These are phyloP conservation scores for Holotrichia oblita DNA, from an alignment of 1,140 invertebrate species.

Conservation along the genomic window DNA sequence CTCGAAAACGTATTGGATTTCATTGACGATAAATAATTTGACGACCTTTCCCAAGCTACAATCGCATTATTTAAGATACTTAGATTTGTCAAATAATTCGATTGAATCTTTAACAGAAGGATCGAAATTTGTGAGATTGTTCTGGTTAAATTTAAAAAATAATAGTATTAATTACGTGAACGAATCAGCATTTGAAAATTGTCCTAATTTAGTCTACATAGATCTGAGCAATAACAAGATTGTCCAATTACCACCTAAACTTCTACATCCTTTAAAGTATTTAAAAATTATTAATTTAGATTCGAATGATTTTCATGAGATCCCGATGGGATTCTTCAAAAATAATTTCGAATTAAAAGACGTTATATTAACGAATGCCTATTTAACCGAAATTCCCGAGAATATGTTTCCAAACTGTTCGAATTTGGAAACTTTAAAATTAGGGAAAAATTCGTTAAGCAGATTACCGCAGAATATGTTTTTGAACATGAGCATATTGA, in stretches of 20 bases:
- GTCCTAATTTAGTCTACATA: constrained; percentile 7
- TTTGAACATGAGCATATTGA: not conserved
- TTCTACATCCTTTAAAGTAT: constrained; percentile 24
- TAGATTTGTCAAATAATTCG: constrained; percentile 4
- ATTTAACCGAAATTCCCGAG: not conserved
- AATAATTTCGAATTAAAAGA: not conserved
- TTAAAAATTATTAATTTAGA: constrained; percentile 35
- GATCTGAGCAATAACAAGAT: constrained; percentile 42
- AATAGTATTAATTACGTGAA: constrained; percentile 41
- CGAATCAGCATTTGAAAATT: constrained; percentile 34
- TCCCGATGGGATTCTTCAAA: not conserved
- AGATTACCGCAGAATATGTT: not conserved
- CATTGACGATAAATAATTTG: not conserved
- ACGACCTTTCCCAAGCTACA: not conserved
- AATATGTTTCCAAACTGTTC: constrained; percentile 37
- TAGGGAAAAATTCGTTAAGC: not conserved
- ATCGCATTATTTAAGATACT: not conserved
- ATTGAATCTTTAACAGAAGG: not conserved
- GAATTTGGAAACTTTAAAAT: constrained; percentile 16
- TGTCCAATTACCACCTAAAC: not conserved
- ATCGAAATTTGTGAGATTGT: not conserved
- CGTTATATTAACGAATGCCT: not conserved
- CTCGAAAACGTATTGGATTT: not conserved
- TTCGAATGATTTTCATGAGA: constrained; percentile 40
- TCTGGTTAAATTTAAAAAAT: constrained; percentile 37